These are phyloP conservation scores for Sesia apiformis DNA, from an alignment of 2,888 invertebrate species.

Conservation along the genomic window DNA sequence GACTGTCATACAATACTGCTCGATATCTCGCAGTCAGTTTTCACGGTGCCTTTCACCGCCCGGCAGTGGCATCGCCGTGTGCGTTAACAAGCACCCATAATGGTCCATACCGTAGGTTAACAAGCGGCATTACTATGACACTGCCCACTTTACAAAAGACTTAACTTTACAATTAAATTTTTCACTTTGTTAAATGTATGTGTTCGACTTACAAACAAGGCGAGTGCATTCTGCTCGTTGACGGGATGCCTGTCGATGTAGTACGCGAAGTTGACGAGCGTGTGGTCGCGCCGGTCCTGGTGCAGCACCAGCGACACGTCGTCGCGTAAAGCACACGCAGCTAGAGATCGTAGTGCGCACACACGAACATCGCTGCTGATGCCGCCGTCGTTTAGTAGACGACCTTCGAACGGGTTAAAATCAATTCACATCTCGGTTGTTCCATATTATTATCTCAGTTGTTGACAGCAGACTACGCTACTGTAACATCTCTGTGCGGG, in stretches of 20 bases:
- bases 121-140: too few species aligned
- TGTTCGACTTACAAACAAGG: conserved; percentile 71
- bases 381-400: conserved; percentile 76
- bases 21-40: too few species aligned
- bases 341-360: conserved; percentile 80
- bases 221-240: conserved; percentile 85
- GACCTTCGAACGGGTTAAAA: conserved; percentile 43
- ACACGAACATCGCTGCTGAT: conserved; percentile 77
- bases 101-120: too few species aligned
- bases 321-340: conserved; percentile 87
- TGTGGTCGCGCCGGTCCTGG: conserved; percentile 91
- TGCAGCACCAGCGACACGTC: conserved; percentile 92
- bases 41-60: too few species aligned
- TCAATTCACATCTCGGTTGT: too few species aligned
- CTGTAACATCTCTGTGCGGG: neutral
- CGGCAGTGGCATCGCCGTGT: too few species aligned
- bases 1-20: too few species aligned
- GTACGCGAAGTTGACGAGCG: conserved; percentile 90
- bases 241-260: conserved; percentile 83
- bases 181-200: neutral
- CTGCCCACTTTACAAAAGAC: too few species aligned
- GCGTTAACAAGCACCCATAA: too few species aligned
- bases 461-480: neutral
- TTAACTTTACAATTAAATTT: too few species aligned
- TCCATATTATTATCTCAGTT: too few species aligned